phyloP scores from a whole-genome alignment of 1,140 invertebrate species.

The Chlorops oryzae region DNA sequence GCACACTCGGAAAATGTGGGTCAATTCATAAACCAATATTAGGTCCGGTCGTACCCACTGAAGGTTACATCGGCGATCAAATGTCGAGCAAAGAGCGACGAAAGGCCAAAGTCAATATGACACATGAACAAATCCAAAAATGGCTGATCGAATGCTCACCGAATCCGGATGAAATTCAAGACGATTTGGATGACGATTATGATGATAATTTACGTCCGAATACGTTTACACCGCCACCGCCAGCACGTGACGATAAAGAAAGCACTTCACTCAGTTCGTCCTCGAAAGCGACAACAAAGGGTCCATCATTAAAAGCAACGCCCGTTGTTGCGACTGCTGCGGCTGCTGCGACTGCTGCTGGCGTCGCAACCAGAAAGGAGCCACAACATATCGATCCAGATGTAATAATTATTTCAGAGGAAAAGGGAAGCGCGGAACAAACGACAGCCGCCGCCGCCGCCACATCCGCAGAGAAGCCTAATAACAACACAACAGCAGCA shows the following conservation, averaged over 20 bases:
- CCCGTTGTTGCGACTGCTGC: slow-evolving; percentile 32
- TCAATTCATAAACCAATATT: slow-evolving; percentile 45
- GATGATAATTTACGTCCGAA: slow-evolving; percentile 40
- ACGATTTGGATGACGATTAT: slow-evolving; percentile 50
- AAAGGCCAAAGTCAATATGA: slow-evolving; percentile 65
- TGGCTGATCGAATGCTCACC: slow-evolving; percentile 61
- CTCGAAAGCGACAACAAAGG: slow-evolving; percentile 42
- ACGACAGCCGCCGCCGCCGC: slow-evolving; percentile 6
- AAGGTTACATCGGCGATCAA: slow-evolving; percentile 41
- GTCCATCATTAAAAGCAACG: slow-evolving; percentile 40
- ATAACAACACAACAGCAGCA: slow-evolving; percentile 23
- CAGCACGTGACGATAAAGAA: slow-evolving; percentile 34
- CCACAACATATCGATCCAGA: slow-evolving; percentile 18
- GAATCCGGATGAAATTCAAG: slow-evolving; percentile 53
- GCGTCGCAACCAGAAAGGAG: slow-evolving; percentile 10
- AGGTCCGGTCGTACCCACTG: slow-evolving; percentile 44
- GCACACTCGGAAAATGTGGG: slow-evolving; percentile 46
- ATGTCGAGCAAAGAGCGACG: slow-evolving; percentile 47
- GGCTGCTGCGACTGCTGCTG: slow-evolving; percentile 13
- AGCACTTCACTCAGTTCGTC: slow-evolving; percentile 41
- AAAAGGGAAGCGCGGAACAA: not conserved
- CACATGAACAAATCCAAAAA: slow-evolving; percentile 65
- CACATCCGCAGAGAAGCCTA: slow-evolving; percentile 17
- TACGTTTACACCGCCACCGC: slow-evolving; percentile 28
- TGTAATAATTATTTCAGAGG: not conserved